Percentiles rank a stretch among this genome's conserved stretches.
Evolutionary conservation across 2,113 vertebrate species (phyloP).

Genomic region (Apaloderma vittatum): DNA sequence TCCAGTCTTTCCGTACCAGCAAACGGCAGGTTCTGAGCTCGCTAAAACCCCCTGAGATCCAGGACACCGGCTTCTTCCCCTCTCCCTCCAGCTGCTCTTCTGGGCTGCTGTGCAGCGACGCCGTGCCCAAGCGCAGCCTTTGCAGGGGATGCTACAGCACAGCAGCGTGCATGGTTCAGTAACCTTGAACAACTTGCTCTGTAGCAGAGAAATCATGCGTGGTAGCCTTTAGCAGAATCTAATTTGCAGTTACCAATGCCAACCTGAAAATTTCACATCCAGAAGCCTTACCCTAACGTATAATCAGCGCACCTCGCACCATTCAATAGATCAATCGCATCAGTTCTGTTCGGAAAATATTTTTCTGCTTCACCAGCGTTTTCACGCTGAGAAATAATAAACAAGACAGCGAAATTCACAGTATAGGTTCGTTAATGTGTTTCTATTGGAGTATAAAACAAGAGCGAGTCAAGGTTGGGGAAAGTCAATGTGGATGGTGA

Average conservation of each 20-base stretch:
- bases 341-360: not conserved
- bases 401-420: not conserved
- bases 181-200: not conserved
- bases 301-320: not conserved
- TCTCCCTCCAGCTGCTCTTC: not conserved
- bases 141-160: not conserved
- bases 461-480: not conserved
- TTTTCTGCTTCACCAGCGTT: not conserved
- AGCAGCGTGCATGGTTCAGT: not conserved
- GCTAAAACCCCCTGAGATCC: not conserved
- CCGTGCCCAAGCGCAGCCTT: rapidly evolving
- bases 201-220: not conserved
- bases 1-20: not conserved
- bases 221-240: not conserved
- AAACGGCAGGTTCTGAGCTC: not conserved
- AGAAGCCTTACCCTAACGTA: not conserved
- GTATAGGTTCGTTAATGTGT: not conserved
- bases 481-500: not conserved
- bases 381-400: not conserved
- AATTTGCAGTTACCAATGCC: not conserved
- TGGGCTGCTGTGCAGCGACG: not conserved
- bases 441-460: not conserved
- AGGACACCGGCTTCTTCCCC: rapidly evolving
- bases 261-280: not conserved
- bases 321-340: not conserved